These are phyloP conservation scores for Abrostola tripartita DNA, from an alignment of 2,888 invertebrate genomes.

Conservation along the genomic window DNA sequence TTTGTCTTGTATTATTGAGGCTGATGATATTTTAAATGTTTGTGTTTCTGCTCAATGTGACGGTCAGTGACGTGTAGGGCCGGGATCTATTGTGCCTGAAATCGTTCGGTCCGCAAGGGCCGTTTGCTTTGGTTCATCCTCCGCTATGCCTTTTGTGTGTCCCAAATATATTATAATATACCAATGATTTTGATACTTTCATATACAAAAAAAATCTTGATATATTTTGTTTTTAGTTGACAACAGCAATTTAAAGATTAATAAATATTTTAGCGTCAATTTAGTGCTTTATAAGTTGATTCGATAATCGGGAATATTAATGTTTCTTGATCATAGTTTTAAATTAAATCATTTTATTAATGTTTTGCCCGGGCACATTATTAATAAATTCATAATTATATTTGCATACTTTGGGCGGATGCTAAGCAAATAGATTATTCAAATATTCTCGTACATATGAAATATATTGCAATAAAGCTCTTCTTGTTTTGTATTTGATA, in stretches of 20 bases:
- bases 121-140: constrained; percentile 76
- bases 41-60: constrained; percentile 85
- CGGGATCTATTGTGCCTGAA: constrained; percentile 74
- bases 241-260: background rate
- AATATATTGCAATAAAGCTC: constrained; percentile 1
- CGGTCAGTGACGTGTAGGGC: constrained; percentile 80
- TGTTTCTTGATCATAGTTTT: constrained; percentile 4
- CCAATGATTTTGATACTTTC: constrained; percentile 66
- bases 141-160: constrained; percentile 68
- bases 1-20: constrained; percentile 67
- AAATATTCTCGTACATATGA: background rate
- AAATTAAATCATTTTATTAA: constrained; percentile 18
- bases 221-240: constrained; percentile 2
- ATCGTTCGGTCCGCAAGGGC: constrained; percentile 71
- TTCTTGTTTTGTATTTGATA: constrained; percentile 9
- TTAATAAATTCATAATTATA: constrained; percentile 12
- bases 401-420: constrained; percentile 8
- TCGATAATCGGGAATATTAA: constrained; percentile 2
- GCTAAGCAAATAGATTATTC: constrained; percentile 9
- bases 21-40: constrained; percentile 87
- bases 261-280: constrained; percentile 1
- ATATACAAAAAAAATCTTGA: constrained; percentile 6
- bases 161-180: constrained; percentile 42
- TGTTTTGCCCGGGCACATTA: constrained; percentile 3
- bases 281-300: constrained; percentile 2